Evolutionary conservation across 2,113 vertebrate species (phyloP), one percentile per base, ranked within the genome.

Genomic region (Pseudopipra pipra): DNA sequence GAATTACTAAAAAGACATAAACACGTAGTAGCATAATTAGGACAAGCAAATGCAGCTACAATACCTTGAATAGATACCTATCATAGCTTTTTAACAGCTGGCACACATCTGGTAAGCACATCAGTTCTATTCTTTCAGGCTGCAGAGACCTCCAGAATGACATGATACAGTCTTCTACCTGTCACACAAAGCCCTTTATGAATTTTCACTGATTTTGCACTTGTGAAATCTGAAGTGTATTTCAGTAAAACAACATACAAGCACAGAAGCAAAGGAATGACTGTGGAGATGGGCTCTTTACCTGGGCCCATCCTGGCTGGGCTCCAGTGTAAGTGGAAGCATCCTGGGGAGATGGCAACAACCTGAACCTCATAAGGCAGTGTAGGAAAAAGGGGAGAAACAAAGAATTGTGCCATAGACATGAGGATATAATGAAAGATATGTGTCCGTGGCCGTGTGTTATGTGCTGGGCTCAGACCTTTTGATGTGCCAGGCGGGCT

Each of bases 101-200:
- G 92, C 96, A 96, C 27, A 97, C 85, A 23, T 98, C 97, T 52
- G 97, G 92, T 51, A 96, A 54, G 8, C 96, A 95, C 97, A 98
- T 95, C 23, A 98, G 35, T 78, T 84, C 54, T 79, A 97, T 56
- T 37, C 37, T 74, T 79, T 97, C 97, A 56, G 90, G 96, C 56
- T 81, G 95, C 86, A 98, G 92, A 91, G 97, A 97, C 31, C 95
- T 98, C 98, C 98, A 98, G 95, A 98, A 98, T 23, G 97, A 96
- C 22, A 46, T 70, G 67, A 98, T 95, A 43, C 74, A 96, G 41
- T 51, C 87, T 84, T 97, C 79, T 55, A 98, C 98, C 98, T 98
- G 87, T 67, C 8, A 6, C 39, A 74, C 72, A 94, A 82, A 93
- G 43, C 63, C 39, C 33, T 89, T 70, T 15, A 47, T 85, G 71